phyloP scores from a whole-genome alignment of 2,888 invertebrate genomes.

The Chydorus sphaericus region DNA sequence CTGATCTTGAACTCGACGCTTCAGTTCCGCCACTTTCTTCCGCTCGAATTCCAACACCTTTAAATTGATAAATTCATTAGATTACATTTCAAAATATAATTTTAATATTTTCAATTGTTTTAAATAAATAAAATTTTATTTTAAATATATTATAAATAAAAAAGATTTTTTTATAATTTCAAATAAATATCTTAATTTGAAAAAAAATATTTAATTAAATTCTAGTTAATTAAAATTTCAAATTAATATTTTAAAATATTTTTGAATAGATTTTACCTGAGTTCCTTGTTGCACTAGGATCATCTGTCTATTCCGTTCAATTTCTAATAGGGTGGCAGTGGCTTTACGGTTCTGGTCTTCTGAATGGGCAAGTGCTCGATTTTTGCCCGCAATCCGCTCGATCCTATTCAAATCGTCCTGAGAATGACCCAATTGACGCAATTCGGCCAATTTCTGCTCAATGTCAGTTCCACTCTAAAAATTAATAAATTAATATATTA shows the following conservation, averaged over 20 bases:
- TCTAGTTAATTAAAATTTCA: neutral
- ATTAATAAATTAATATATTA: too few relatives aligned
- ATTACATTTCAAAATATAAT: too few relatives aligned
- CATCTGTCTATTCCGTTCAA: conserved; percentile 70
- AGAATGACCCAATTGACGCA: conserved; percentile 21
- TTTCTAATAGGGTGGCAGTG: conserved; percentile 72
- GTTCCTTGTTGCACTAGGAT: conserved; percentile 81
- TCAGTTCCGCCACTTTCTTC: conserved; percentile 69
- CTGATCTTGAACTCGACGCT: conserved; percentile 73
- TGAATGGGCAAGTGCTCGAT: conserved; percentile 50
- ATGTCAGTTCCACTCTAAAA: conserved; percentile 23
- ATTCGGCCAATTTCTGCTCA: conserved; percentile 22
- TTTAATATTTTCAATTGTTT: conserved; percentile 78
- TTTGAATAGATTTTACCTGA: neutral
- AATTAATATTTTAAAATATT: neutral
- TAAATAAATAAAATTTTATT: neutral
- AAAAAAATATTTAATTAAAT: neutral
- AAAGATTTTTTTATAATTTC: neutral
- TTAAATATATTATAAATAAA: neutral
- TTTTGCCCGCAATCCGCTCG: conserved; percentile 46
- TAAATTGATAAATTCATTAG: too few relatives aligned
- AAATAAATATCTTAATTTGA: conserved; percentile 32
- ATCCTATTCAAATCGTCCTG: conserved; percentile 38
- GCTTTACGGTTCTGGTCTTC: conserved; percentile 50
- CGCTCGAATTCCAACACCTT: conserved; percentile 85